phyloP scores from a whole-genome alignment of 2,797 vertebrate genomes.

The Anas capensis region DNA sequence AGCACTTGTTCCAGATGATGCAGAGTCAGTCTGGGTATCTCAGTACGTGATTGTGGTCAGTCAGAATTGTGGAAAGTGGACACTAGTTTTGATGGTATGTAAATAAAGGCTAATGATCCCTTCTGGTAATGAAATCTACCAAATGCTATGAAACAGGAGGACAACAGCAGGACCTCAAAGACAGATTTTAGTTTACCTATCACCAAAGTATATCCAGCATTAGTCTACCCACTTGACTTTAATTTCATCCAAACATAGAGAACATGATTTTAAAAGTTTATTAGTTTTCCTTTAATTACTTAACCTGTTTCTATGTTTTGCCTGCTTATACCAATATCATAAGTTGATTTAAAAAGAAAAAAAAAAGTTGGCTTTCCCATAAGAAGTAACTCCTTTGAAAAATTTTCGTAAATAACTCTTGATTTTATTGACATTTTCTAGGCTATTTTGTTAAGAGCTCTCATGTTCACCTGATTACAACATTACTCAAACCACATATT shows the following conservation, averaged over 20 bases:
- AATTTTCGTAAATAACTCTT: neutral
- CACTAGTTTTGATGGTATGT: neutral
- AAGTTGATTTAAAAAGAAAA: neutral
- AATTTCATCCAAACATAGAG: neutral
- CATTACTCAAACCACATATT: neutral
- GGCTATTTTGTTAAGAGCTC: neutral
- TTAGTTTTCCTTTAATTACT: too few relatives aligned
- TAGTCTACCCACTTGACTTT: neutral
- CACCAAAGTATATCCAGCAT: fast-evolving
- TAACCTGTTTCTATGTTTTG: neutral
- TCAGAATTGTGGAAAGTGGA: neutral
- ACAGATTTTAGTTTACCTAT: neutral
- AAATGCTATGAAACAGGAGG: neutral
- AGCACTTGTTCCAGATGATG: neutral
- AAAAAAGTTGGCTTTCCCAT: neutral
- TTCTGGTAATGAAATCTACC: neutral
- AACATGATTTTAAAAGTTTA: neutral
- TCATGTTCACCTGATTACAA: neutral
- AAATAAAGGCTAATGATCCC: neutral
- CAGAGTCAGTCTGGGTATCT: neutral
- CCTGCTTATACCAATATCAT: fast-evolving
- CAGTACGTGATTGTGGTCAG: fast-evolving
- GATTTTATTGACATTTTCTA: neutral
- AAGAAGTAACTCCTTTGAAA: neutral
- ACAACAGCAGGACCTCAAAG: neutral